A percentile compares a stretch with the other conserved stretches of the same genome.
Evolutionary conservation across 1,140 invertebrate genomes (phyloP).

Genomic region (Diprion similis): DNA sequence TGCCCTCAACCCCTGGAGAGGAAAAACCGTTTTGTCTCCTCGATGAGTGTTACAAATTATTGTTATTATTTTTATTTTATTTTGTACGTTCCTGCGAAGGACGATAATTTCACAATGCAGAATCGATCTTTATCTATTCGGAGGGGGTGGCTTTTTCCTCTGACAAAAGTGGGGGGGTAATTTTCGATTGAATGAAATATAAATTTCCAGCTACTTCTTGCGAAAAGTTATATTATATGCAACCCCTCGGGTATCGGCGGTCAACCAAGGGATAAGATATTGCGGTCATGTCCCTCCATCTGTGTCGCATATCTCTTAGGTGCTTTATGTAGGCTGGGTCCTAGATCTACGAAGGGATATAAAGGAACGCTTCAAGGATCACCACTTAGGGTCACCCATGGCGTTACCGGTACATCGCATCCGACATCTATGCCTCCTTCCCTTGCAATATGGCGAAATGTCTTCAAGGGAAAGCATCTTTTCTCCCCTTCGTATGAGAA

Average conservation of each 20-base stretch:
- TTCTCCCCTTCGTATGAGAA: too few species aligned
- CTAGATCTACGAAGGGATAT: constrained; percentile 26
- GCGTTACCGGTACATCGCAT: background rate
- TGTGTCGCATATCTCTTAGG: constrained; percentile 37
- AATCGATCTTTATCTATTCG: too few species aligned
- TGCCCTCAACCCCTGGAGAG: too few species aligned
- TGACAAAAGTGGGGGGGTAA: too few species aligned
- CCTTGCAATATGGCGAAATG: too few species aligned
- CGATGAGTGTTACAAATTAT: too few species aligned
- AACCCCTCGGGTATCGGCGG: constrained; percentile 11
- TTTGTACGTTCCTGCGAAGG: too few species aligned
- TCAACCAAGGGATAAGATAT: constrained; percentile 40
- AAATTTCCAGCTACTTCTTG: constrained; percentile 31
- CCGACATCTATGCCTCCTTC: background rate
- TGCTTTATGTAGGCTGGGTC: background rate
- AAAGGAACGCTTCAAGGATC: constrained; percentile 38
- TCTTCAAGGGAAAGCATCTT: too few species aligned
- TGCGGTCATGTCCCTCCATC: constrained; percentile 40
- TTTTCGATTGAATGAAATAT: constrained; percentile 39
- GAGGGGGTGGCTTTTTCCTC: too few species aligned
- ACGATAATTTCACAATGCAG: too few species aligned
- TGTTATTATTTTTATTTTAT: too few species aligned
- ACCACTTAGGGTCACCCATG: constrained; percentile 22
- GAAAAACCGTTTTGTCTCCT: too few species aligned
- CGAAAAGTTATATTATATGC: constrained; percentile 11